Evolutionary conservation across 2,113 vertebrate genomes (phyloP).

Genomic region (Apus apus): DNA sequence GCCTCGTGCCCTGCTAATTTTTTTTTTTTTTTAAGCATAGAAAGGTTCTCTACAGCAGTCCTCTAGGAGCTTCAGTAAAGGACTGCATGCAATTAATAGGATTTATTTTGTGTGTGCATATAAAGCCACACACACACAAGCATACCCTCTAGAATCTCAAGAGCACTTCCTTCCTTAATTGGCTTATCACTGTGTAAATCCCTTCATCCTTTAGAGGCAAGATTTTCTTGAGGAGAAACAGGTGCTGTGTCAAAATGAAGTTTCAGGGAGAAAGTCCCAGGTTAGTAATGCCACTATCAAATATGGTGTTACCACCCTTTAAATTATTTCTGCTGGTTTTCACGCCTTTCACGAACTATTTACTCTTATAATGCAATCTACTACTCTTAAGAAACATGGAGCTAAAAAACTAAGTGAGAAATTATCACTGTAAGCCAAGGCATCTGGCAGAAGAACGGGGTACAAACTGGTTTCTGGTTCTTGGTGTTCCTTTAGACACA

Average conservation of each 20-base stretch:
- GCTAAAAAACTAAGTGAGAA: not conserved
- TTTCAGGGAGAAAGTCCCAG: not conserved
- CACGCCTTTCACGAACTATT: not conserved
- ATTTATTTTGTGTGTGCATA: not conserved
- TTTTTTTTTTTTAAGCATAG: not conserved
- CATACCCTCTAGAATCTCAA: not conserved
- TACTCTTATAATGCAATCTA: not conserved
- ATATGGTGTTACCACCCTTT: not conserved
- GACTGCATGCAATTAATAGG: not conserved
- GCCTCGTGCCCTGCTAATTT: too few species aligned
- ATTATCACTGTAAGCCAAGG: not conserved
- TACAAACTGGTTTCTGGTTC: not conserved
- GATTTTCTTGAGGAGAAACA: not conserved
- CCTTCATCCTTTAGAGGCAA: not conserved
- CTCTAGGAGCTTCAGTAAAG: not conserved
- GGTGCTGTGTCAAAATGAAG: not conserved
- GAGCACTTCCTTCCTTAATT: not conserved
- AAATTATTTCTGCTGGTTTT: not conserved
- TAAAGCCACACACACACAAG: not conserved
- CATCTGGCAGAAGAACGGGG: not conserved
- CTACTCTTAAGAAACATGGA: not conserved
- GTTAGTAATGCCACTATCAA: not conserved
- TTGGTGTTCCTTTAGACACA: not conserved
- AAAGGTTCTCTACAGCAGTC: not conserved
- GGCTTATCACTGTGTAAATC: not conserved